A percentile compares a stretch with the other conserved stretches of the same genome.
These are phyloP conservation scores for Nebria ingens DNA, from an alignment of 1,140 invertebrate genomes.

Conservation along the genomic window DNA sequence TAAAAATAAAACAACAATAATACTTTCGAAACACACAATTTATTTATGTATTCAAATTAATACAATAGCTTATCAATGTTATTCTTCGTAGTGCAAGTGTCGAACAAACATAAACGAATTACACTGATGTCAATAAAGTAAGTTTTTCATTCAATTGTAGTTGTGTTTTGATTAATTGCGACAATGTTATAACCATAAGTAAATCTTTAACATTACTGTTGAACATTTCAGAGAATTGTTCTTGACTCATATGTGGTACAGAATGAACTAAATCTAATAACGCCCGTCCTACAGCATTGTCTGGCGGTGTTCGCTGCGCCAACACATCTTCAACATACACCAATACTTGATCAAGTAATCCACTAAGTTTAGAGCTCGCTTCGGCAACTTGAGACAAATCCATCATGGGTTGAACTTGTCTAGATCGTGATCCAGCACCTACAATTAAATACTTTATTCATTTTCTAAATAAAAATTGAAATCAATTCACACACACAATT, in stretches of 20 bases:
- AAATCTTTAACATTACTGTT: constrained; percentile 94
- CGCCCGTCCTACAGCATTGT: constrained; percentile 73
- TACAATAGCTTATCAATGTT: neutral
- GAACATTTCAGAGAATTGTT: constrained; percentile 90
- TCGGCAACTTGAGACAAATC: constrained; percentile 74
- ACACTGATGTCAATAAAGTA: constrained; percentile 62
- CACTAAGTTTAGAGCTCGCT: constrained; percentile 63
- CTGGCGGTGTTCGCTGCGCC: constrained; percentile 57
- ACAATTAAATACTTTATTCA: no score
- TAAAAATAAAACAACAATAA: no score
- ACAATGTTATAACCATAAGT: constrained; percentile 90
- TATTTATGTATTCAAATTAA: neutral
- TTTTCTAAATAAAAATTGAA: no score
- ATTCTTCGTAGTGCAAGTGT: no score
- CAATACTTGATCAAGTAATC: constrained; percentile 69
- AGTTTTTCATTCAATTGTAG: constrained; percentile 92
- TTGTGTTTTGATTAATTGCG: constrained; percentile 93
- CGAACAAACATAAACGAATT: constrained; percentile 26
- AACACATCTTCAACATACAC: constrained; percentile 83
- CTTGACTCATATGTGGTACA: constrained; percentile 78
- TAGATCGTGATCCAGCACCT: neutral
- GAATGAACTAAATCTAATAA: constrained; percentile 83
- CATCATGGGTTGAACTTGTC: constrained; percentile 63
- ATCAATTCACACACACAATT: no score
- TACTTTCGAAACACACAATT: neutral